A percentile compares a stretch with the other conserved stretches of the same genome.
Conservation (phyloP, 1,140 invertebrate genomes). For the Melanaphis sacchari region DNA sequence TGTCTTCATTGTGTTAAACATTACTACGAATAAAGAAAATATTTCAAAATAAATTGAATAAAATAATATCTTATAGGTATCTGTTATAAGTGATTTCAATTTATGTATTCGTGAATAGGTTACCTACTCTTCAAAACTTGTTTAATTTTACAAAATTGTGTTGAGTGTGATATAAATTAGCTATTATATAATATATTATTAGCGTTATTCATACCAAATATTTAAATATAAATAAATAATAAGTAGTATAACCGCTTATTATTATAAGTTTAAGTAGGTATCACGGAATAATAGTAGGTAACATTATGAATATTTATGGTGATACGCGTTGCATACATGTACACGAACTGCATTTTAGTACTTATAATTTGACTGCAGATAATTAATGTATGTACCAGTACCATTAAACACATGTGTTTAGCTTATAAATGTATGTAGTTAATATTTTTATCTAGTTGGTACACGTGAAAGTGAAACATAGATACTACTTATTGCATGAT, state of each 20-base stretch:
- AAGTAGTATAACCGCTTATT: neutral
- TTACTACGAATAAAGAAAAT: neutral
- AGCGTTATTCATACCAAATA: neutral
- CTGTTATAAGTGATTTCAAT: neutral
- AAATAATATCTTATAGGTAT: neutral
- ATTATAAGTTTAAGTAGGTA: neutral
- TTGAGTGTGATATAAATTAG: neutral
- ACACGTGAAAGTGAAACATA: slow-evolving; percentile 46
- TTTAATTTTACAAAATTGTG: neutral
- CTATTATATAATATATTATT: too few relatives aligned
- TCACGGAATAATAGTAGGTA: neutral
- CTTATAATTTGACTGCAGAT: neutral
- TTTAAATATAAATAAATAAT: too few relatives aligned
- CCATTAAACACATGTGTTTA: neutral
- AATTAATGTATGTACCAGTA: neutral
- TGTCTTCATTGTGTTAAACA: neutral
- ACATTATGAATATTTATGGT: neutral
- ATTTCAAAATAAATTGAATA: neutral
- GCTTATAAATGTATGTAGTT: slow-evolving; percentile 17
- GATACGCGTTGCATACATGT: neutral
- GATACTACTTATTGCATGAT: slow-evolving; percentile 23
- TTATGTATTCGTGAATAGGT: too few relatives aligned
- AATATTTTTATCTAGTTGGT: slow-evolving; percentile 27
- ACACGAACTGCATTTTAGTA: neutral
- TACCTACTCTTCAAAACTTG: neutral